phyloP scores from a whole-genome alignment of 2,797 vertebrate species.

The Arremon brunneinucha region DNA sequence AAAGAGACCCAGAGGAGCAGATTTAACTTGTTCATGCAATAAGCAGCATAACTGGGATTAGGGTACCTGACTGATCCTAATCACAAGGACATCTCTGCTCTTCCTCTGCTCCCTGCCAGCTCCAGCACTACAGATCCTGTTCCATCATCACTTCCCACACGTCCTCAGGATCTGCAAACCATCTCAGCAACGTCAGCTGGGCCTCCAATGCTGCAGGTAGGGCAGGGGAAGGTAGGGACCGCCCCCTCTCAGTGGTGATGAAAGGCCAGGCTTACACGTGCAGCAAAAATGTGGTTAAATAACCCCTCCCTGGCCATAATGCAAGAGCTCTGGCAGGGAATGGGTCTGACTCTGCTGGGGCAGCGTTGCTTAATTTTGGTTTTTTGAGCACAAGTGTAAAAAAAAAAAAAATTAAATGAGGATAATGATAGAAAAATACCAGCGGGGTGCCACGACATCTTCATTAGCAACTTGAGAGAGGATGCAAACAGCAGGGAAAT shows the following conservation, averaged over 20 bases:
- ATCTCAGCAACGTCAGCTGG: accelerated
- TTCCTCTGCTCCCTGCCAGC: background rate
- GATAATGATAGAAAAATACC: conserved; percentile 33
- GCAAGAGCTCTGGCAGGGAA: background rate
- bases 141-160: background rate
- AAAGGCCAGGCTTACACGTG: background rate
- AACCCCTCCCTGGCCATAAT: background rate
- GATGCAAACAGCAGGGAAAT: conserved; percentile 14
- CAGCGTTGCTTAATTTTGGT: background rate
- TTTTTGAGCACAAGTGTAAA: background rate
- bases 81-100: background rate
- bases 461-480: conserved; percentile 24
- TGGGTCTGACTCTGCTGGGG: background rate
- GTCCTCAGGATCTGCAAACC: background rate
- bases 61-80: background rate
- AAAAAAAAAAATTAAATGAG: background rate
- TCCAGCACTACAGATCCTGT: background rate
- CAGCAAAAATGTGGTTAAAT: background rate
- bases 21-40: background rate
- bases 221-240: background rate
- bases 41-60: background rate
- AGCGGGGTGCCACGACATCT: background rate
- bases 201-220: background rate
- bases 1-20: background rate
- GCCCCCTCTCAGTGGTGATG: background rate